phyloP scores from a whole-genome alignment of 2,797 vertebrate species.

The Brotula barbata region DNA sequence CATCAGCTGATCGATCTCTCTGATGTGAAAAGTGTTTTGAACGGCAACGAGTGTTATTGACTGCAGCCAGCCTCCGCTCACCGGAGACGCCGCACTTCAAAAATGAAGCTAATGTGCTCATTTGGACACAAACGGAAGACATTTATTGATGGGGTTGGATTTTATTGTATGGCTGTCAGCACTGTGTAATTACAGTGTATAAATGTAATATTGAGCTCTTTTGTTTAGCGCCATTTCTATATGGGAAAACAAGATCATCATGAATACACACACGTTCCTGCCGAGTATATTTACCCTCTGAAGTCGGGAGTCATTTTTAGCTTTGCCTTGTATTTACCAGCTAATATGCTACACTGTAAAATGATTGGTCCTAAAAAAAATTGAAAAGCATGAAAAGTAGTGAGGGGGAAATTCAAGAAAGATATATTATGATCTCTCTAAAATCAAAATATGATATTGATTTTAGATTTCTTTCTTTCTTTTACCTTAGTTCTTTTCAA shows the following conservation, averaged over 20 bases:
- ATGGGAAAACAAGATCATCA: constrained; percentile 32
- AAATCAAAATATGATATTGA: no score
- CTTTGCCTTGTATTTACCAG: no score
- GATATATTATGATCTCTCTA: no score
- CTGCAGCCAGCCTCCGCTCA: constrained; percentile 28
- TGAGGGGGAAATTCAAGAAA: no score
- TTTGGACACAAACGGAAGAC: constrained; percentile 46
- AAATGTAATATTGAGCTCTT: constrained; percentile 55
- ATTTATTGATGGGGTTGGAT: constrained; percentile 42
- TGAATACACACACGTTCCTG: no score
- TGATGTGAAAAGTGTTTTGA: constrained; percentile 70
- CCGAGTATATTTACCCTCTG: no score
- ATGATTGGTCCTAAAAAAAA: no score
- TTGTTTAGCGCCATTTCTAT: constrained; percentile 49
- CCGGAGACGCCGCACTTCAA: constrained; percentile 45
- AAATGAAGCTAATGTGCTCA: constrained; percentile 34
- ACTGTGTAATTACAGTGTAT: constrained; percentile 54
- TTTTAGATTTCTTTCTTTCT: no score
- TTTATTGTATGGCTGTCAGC: constrained; percentile 38
- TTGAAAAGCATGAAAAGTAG: no score
- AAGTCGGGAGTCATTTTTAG: no score
- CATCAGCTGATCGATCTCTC: constrained; percentile 58
- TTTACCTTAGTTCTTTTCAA: no score
- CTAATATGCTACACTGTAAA: no score
- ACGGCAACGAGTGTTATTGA: constrained; percentile 57